These are phyloP conservation scores for Leucopsar rothschildi DNA, from an alignment of 2,113 vertebrate species.

Conservation along the genomic window DNA sequence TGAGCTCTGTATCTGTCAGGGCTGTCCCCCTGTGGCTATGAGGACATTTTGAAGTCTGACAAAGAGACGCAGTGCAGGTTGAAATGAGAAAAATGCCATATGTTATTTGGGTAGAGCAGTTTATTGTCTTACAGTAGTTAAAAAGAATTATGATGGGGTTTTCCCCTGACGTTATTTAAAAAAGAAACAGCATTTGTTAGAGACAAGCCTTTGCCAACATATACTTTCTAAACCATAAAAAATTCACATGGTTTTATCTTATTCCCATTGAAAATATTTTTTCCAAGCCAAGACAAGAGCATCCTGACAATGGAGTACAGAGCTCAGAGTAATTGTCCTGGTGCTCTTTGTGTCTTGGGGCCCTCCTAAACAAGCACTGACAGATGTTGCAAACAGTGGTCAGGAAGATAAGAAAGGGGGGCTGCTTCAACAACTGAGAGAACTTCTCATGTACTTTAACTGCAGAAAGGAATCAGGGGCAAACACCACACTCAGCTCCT, in stretches of 20 bases:
- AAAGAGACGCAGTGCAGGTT: neutral
- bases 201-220: slow-evolving; percentile 32
- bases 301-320: neutral
- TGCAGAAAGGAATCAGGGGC: neutral
- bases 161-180: slow-evolving; percentile 8
- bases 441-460: neutral
- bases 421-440: neutral
- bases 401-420: neutral
- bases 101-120: neutral
- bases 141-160: slow-evolving; percentile 12
- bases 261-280: slow-evolving; percentile 21
- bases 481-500: neutral
- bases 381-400: slow-evolving; percentile 18
- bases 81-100: slow-evolving; percentile 12
- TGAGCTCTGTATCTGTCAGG: neutral
- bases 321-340: neutral
- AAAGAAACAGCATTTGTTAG: neutral
- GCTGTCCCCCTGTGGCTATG: neutral
- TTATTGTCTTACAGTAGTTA: neutral
- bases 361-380: slow-evolving; percentile 14
- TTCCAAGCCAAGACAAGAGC: slow-evolving; percentile 10
- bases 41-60: slow-evolving; percentile 1
- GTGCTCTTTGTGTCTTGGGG: neutral
- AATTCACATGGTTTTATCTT: slow-evolving; percentile 1
- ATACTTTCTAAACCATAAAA: slow-evolving; percentile 18